Evolutionary conservation across 2,113 vertebrate species (phyloP).

Genomic region (Hippoglossus stenolepis): DNA sequence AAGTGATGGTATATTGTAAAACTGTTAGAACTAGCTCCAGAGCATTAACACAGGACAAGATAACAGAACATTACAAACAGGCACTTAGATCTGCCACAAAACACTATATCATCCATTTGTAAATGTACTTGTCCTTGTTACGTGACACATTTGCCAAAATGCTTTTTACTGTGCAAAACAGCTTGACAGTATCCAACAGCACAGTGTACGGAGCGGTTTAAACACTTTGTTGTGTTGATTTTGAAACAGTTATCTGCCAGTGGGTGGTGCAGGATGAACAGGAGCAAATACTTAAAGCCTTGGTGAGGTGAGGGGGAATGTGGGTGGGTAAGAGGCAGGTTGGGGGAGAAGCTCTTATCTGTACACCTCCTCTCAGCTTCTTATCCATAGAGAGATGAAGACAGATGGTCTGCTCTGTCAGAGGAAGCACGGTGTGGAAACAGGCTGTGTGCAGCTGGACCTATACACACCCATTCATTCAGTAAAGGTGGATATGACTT

Average conservation of each 20-base stretch:
- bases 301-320: slow-evolving; percentile 24
- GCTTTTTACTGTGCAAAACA: too few relatives aligned
- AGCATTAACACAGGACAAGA: too few relatives aligned
- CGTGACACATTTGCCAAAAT: too few relatives aligned
- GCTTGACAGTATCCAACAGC: too few relatives aligned
- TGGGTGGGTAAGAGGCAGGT: slow-evolving; percentile 11
- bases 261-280: slow-evolving; percentile 1
- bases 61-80: too few relatives aligned
- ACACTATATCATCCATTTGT: too few relatives aligned
- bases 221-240: too few relatives aligned
- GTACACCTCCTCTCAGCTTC: slow-evolving; percentile 36
- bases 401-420: slow-evolving; percentile 37
- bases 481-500: background rate
- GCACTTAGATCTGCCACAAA: too few relatives aligned
- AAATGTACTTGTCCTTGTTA: too few relatives aligned
- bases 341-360: slow-evolving; percentile 35
- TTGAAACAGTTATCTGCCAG: background rate
- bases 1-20: too few relatives aligned
- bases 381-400: slow-evolving; percentile 34
- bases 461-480: background rate
- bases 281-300: slow-evolving; percentile 26
- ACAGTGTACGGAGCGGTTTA: too few relatives aligned
- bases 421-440: slow-evolving; percentile 8
- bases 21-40: too few relatives aligned
- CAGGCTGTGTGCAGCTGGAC: background rate